Evolutionary conservation across 2,797 vertebrate species (phyloP).

Genomic region (Mergus octosetaceus): DNA sequence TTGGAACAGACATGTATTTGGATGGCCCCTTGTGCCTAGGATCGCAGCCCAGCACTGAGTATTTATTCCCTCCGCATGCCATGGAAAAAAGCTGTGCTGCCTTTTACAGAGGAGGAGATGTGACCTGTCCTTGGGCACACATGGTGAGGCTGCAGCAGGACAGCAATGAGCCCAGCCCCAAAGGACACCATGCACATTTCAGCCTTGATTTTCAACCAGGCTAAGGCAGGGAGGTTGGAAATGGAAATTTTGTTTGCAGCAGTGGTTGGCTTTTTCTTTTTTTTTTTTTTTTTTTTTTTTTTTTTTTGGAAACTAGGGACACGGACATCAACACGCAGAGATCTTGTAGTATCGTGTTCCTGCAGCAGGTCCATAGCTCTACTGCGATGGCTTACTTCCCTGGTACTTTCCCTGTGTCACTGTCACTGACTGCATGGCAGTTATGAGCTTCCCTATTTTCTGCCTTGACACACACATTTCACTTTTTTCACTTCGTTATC

Average conservation of each 20-base stretch:
- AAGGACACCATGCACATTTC: background rate
- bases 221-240: background rate
- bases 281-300: background rate
- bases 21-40: background rate
- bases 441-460: background rate
- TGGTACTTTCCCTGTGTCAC: background rate
- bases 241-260: background rate
- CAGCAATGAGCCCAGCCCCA: background rate
- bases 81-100: background rate
- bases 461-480: background rate
- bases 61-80: background rate
- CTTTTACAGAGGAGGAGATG: background rate
- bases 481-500: background rate
- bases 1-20: background rate
- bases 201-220: background rate
- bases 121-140: accelerated
- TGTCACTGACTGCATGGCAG: background rate
- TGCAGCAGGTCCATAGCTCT: background rate
- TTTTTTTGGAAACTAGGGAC: background rate
- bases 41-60: background rate
- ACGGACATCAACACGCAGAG: background rate
- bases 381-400: background rate
- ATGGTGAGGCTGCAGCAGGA: accelerated
- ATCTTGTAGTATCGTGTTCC: background rate
- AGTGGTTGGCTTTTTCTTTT: background rate